Evolutionary conservation across 2,888 invertebrate genomes (phyloP).

Genomic region (Drosophila mettleri): DNA sequence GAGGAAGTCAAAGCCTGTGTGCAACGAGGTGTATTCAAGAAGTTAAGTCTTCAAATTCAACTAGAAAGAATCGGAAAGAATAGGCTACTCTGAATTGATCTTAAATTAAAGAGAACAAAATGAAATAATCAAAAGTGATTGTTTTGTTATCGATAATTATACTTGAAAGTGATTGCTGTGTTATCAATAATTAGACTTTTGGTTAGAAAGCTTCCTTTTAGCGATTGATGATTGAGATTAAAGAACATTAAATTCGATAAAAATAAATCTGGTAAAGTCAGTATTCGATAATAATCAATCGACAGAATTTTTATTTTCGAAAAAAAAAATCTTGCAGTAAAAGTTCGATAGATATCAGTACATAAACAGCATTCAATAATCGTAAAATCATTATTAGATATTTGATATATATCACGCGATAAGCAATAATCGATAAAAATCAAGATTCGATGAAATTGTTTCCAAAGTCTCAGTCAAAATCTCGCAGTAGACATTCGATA

Average conservation of each 20-base stretch:
- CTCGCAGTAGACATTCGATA: too few relatives aligned
- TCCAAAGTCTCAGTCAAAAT: too few relatives aligned
- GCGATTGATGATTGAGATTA: rapidly evolving
- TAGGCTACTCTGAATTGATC: too few relatives aligned
- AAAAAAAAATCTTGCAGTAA: too few relatives aligned
- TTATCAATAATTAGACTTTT: background rate
- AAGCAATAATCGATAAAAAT: background rate
- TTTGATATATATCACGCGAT: background rate
- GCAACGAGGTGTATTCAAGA: background rate
- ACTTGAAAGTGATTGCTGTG: background rate
- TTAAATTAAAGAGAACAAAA: background rate
- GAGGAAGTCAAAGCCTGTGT: background rate
- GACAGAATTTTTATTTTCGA: too few relatives aligned
- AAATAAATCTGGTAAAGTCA: too few relatives aligned
- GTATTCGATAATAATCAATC: background rate
- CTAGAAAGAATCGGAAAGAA: too few relatives aligned
- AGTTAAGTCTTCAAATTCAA: background rate
- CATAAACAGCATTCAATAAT: background rate
- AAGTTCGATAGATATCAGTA: background rate
- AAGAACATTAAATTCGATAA: background rate
- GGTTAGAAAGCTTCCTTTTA: background rate
- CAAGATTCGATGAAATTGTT: too few relatives aligned
- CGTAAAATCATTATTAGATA: background rate
- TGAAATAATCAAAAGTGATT: background rate
- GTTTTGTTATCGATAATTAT: too few relatives aligned